These are phyloP conservation scores for Tyto alba DNA, from an alignment of 2,113 vertebrate genomes.

Conservation along the genomic window DNA sequence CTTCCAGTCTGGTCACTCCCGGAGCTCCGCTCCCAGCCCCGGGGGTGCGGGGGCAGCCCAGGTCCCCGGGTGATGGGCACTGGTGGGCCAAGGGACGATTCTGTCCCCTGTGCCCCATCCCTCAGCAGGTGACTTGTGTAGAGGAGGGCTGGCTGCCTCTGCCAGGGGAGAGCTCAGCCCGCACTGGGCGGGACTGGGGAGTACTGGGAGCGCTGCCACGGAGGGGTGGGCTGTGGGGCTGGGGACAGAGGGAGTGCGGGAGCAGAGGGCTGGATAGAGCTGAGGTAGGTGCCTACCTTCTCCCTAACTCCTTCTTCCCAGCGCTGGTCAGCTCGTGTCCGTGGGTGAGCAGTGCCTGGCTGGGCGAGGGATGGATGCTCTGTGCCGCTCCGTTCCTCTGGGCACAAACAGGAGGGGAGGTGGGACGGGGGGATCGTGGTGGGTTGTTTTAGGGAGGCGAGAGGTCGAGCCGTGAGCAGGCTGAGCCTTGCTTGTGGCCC, in stretches of 20 bases:
- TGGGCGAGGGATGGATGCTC: constrained; percentile 2
- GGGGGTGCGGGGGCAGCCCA: background rate
- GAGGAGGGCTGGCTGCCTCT: background rate
- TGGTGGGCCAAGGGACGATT: background rate
- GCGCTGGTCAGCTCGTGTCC: background rate
- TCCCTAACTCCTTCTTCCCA: background rate
- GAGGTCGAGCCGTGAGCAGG: background rate
- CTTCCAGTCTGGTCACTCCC: background rate
- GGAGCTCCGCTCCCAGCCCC: background rate
- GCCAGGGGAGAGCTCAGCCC: rapidly evolving
- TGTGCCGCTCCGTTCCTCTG: background rate
- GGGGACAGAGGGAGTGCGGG: background rate
- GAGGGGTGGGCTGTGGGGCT: background rate
- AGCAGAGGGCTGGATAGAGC: background rate
- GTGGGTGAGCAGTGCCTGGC: background rate
- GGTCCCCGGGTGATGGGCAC: background rate
- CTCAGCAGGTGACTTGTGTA: background rate
- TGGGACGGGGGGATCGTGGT: rapidly evolving
- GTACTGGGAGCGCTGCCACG: background rate
- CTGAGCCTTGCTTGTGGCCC: background rate
- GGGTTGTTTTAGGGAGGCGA: background rate
- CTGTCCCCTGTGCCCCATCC: background rate
- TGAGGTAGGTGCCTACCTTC: background rate
- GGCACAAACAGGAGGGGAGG: background rate
- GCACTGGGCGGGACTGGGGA: constrained; percentile 12